Conservation (phyloP, 2,888 invertebrate genomes). For the Diaprepes abbreviatus region DNA sequence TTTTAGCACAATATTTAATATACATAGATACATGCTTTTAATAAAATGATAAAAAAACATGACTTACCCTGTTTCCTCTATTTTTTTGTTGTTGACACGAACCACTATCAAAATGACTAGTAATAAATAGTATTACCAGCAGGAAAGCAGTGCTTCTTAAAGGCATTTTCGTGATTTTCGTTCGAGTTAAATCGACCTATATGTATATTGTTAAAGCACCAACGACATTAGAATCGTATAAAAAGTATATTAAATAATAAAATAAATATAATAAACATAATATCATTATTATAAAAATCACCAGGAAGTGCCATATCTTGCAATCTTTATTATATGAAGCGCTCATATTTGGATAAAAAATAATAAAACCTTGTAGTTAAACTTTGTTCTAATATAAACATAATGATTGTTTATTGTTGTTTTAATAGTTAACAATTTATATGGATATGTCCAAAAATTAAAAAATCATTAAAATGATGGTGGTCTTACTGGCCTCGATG, state of each 20-base stretch:
- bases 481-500: no score
- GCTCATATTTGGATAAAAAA: constrained; percentile 2
- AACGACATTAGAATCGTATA: not conserved
- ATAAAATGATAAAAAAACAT: no score
- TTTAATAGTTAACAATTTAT: not conserved
- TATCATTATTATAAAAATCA: constrained; percentile 15
- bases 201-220: not conserved
- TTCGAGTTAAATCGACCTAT: no score
- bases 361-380: not conserved
- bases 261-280: not conserved
- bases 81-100: constrained; percentile 5
- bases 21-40: not conserved
- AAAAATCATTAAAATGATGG: not conserved
- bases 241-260: not conserved
- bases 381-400: not conserved
- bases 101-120: not conserved
- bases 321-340: constrained; percentile 25
- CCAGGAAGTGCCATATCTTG: constrained; percentile 34
- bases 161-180: not conserved
- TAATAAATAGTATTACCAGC: constrained; percentile 6
- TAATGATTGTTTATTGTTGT: not conserved
- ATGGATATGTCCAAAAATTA: not conserved
- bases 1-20: no score
- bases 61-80: constrained; percentile 15
- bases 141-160: not conserved